These are phyloP conservation scores for Acanthisitta chloris DNA, from an alignment of 2,113 vertebrate genomes.

Conservation along the genomic window DNA sequence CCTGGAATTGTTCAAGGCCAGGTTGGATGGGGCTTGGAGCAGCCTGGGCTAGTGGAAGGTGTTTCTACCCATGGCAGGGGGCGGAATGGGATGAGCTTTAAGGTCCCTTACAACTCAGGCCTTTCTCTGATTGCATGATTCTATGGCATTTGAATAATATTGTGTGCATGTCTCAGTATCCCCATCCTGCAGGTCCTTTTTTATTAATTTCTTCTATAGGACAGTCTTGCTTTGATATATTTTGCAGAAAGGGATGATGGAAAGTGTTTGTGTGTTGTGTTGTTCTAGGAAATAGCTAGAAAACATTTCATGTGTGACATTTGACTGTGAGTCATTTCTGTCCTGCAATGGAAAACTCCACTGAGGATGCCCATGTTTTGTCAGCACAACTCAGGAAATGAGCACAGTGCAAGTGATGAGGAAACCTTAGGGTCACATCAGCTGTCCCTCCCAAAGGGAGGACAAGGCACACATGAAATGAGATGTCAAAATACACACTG, in stretches of 20 bases:
- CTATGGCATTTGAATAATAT: neutral
- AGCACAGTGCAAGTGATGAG: neutral
- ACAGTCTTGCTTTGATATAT: neutral
- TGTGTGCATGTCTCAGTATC: constrained; percentile 48
- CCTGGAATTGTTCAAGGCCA: neutral
- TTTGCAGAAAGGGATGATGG: neutral
- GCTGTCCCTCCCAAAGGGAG: neutral
- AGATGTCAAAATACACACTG: neutral
- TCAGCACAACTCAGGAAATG: neutral
- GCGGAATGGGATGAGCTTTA: fast-evolving
- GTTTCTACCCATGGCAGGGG: neutral
- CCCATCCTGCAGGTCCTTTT: neutral
- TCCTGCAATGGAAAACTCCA: neutral
- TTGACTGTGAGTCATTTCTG: neutral
- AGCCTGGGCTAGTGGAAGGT: neutral
- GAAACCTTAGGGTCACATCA: neutral
- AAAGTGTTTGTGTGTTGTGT: neutral
- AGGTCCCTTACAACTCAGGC: fast-evolving
- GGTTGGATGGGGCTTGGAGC: neutral
- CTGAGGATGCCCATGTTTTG: neutral
- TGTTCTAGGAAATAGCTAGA: neutral
- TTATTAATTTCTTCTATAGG: neutral
- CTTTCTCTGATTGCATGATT: no score
- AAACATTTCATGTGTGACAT: neutral
- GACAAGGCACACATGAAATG: neutral